These are phyloP conservation scores for Malurus leucopterus DNA, from an alignment of 2,797 vertebrate species.

Conservation along the genomic window DNA sequence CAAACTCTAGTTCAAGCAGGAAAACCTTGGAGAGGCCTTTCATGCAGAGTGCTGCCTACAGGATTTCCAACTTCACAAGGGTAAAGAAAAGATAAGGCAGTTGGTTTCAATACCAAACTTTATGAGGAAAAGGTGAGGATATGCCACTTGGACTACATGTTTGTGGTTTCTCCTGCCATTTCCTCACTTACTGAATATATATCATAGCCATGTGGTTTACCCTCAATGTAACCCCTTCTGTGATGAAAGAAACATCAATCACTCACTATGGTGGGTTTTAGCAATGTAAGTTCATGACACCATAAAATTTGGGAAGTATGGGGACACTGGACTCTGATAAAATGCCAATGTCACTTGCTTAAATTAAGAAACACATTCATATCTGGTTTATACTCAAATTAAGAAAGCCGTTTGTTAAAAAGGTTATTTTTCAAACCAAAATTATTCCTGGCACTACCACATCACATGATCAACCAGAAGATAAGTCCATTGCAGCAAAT, in stretches of 20 bases:
- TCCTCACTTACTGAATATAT: slow-evolving; percentile 29
- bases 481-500: background rate
- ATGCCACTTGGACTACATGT: slow-evolving; percentile 21
- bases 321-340: background rate
- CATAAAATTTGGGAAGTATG: slow-evolving; percentile 16
- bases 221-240: slow-evolving; percentile 1
- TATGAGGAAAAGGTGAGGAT: slow-evolving; percentile 34
- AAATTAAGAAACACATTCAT: slow-evolving; percentile 15
- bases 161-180: slow-evolving; percentile 18
- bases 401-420: background rate
- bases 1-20: background rate
- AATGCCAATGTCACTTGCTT: slow-evolving; percentile 1
- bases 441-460: background rate
- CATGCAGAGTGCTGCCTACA: background rate
- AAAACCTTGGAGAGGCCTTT: background rate
- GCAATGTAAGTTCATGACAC: slow-evolving; percentile 17
- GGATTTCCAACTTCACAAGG: slow-evolving; percentile 23
- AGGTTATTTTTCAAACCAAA: slow-evolving; percentile 35
- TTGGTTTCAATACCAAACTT: slow-evolving; percentile 16
- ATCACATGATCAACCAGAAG: background rate
- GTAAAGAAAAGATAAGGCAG: slow-evolving; percentile 15
- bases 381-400: slow-evolving; percentile 13
- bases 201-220: slow-evolving; percentile 39
- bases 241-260: slow-evolving; percentile 40
- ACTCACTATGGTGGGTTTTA: slow-evolving; percentile 13